Percentiles rank a stretch among this genome's conserved stretches.
Evolutionary conservation across 2,888 invertebrate species (phyloP).

Genomic region (Dasypolia templi): DNA sequence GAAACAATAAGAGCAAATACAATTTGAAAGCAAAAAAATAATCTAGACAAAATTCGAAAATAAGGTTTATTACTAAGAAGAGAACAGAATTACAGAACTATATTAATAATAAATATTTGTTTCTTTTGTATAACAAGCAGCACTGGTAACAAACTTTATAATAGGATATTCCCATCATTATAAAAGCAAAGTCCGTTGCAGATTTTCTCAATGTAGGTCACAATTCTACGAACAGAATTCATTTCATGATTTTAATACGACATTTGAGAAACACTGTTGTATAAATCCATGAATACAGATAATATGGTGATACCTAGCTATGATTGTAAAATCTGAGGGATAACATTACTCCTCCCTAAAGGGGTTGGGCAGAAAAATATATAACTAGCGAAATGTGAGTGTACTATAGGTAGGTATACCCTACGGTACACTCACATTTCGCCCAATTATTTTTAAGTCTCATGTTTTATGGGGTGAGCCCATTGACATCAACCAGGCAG

Average conservation of each 20-base stretch:
- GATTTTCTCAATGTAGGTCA: constrained; percentile 40
- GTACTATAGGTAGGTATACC: no score
- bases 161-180: constrained; percentile 29
- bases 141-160: constrained; percentile 26
- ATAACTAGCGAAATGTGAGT: no score
- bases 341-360: no score
- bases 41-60: neutral
- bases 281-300: constrained; percentile 2
- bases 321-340: neutral
- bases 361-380: no score
- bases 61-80: no score
- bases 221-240: constrained; percentile 11
- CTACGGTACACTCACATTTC: no score
- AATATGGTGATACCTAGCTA: neutral
- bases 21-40: neutral
- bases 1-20: neutral
- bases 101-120: constrained; percentile 12
- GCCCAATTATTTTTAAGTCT: no score
- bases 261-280: constrained; percentile 26
- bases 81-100: neutral
- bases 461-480: no score
- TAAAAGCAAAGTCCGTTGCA: constrained; percentile 14
- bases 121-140: constrained; percentile 3
- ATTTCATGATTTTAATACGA: constrained; percentile 10
- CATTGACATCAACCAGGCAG: no score